Evolutionary conservation across 35 echinoderm and acorn worm genomes (phyloP), one percentile per base, ranked within the genome.

Genomic region (Ptychodera flava): DNA sequence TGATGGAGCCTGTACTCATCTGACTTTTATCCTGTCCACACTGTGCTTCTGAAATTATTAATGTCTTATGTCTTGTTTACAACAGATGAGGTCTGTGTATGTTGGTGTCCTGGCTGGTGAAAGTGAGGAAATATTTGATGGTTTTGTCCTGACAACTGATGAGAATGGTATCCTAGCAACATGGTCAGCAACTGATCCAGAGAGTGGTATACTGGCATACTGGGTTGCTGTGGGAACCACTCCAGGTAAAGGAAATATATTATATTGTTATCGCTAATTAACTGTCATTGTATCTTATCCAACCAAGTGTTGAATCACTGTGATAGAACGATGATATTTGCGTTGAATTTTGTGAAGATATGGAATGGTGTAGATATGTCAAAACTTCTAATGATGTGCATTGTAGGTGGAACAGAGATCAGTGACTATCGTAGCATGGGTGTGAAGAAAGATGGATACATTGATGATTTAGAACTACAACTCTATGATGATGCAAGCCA

Each of bases 171-270:
- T 90, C 27, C 34, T 79, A 78, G 89, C 89, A 16, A 85, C 89
- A 31, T 90, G 89, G 89, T 35, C 37, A 33, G 89, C 83, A 29
- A 33, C 32, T 1, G 89, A 90, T 85, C 52, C 76, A 34, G 82
- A 90, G 29, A 90, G 89, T 81, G 89, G 84, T 38, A 81, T 90
- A n/a, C 75, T 79, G 34, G 31, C 35, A 78, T 90, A 90, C 78
- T 90, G 78, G 89, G 84, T 80, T 16, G 78, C 89, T 6, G 77
- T 90, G 1, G 89, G 83, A 79, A 86, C 89, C 30, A 35, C 76
- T 85, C 89, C 83, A 86, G 77, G 89, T 90, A 36, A 85, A 32
- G 28, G 31, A n/a, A n/a, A n/a, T n/a, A n/a, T n/a, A n/a, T n/a
- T n/a, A n/a, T n/a, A n/a, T n/a, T n/a, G n/a, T n/a, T n/a, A n/a